Conservation (phyloP, 2,113 vertebrate genomes). For the Meles meles region DNA sequence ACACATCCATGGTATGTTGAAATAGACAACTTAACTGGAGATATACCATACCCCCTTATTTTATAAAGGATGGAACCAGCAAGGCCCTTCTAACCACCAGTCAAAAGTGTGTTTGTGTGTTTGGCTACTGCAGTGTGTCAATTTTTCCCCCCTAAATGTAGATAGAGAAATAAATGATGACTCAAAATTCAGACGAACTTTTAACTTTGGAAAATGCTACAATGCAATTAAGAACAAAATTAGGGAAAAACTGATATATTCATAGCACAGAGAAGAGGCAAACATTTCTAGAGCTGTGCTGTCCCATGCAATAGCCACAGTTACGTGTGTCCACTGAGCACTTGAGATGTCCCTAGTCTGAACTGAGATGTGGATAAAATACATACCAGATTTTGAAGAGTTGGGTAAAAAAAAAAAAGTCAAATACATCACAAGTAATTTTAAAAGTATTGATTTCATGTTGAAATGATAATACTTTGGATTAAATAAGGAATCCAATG, state of each 20-base stretch:
- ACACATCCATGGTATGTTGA: neutral
- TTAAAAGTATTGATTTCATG: neutral
- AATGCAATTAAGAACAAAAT: neutral
- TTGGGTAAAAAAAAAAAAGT: neutral
- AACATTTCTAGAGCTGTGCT: neutral
- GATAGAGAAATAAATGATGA: neutral
- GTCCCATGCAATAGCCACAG: neutral
- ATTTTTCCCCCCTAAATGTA: neutral
- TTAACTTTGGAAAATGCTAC: neutral
- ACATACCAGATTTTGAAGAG: neutral
- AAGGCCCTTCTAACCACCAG: neutral
- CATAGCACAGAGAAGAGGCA: neutral
- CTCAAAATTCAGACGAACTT: neutral
- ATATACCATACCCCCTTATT: neutral
- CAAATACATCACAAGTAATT: neutral
- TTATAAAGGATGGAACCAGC: neutral
- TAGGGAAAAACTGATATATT: neutral
- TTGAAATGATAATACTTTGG: neutral
- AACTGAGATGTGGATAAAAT: neutral
- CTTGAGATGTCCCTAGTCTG: neutral
- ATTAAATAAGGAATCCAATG: neutral
- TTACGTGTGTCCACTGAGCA: neutral
- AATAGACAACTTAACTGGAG: conserved; percentile 19
- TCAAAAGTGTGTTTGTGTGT: neutral
- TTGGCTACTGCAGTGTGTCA: neutral